phyloP scores from a whole-genome alignment of 2,113 vertebrate genomes.

The Macrotis lagotis region DNA sequence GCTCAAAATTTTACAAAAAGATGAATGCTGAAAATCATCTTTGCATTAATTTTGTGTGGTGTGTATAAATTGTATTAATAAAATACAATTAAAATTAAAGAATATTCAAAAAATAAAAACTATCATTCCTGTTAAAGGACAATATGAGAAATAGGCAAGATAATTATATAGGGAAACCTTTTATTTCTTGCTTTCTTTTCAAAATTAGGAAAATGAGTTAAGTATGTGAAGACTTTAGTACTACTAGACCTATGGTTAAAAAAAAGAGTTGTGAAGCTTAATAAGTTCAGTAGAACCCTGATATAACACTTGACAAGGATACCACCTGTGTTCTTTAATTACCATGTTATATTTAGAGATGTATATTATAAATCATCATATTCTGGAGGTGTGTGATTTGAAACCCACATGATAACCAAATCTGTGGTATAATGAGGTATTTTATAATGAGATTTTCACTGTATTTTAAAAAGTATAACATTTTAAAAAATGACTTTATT shows the following conservation, averaged over 20 bases:
- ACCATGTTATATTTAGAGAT: background rate
- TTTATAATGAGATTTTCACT: background rate
- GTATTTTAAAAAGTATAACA: background rate
- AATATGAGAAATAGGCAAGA: background rate
- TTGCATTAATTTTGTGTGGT: no score
- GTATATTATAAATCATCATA: background rate
- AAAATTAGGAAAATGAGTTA: background rate
- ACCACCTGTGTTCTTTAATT: background rate
- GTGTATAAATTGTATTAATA: no score
- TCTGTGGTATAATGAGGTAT: background rate
- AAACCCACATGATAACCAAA: background rate
- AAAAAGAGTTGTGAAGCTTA: background rate
- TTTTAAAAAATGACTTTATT: conserved; percentile 62
- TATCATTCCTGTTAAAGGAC: background rate
- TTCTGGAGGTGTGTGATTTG: background rate
- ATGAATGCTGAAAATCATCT: no score
- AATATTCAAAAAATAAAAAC: no score
- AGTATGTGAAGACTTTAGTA: background rate
- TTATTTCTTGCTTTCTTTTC: background rate
- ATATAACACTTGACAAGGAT: background rate
- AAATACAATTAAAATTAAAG: no score
- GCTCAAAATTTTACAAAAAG: no score
- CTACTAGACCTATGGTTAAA: background rate
- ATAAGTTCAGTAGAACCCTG: background rate
- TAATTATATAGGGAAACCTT: background rate